A percentile compares a stretch with the other conserved stretches of the same genome.
phyloP scores from a whole-genome alignment of 2,113 vertebrate species.

The Ceyx cyanopectus region DNA sequence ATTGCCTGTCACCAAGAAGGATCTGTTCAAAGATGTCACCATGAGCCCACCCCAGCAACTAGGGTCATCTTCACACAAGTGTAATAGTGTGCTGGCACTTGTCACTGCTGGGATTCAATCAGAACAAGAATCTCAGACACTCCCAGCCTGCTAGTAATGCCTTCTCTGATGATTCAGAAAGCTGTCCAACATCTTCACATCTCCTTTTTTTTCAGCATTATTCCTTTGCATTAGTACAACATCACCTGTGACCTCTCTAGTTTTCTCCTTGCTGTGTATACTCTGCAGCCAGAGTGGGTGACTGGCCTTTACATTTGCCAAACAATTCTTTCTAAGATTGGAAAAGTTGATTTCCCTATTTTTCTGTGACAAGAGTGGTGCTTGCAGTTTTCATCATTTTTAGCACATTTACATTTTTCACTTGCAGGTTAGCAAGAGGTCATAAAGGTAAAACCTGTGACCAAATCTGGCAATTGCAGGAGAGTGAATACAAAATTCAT shows the following conservation, averaged over 20 bases:
- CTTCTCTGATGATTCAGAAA: neutral
- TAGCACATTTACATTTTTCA: neutral
- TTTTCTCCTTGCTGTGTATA: neutral
- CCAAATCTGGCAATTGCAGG: neutral
- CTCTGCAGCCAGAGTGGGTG: neutral
- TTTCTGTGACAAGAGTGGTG: neutral
- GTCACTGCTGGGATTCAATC: neutral
- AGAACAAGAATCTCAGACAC: accelerated
- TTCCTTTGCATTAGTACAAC: neutral
- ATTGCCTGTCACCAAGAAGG: neutral
- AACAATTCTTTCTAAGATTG: neutral
- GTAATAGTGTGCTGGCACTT: accelerated
- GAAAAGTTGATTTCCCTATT: neutral
- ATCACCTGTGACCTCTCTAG: neutral
- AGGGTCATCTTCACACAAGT: neutral
- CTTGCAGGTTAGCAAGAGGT: neutral
- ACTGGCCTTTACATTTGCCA: neutral
- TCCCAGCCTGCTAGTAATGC: neutral
- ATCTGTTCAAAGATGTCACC: neutral
- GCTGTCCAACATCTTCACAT: neutral
- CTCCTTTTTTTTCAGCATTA: neutral
- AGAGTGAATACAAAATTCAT: neutral
- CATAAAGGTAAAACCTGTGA: neutral
- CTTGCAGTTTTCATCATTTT: neutral
- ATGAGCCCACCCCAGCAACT: accelerated